Evolutionary conservation across 2,888 invertebrate species (phyloP).

Genomic region (Archaeoteleia sp.): DNA sequence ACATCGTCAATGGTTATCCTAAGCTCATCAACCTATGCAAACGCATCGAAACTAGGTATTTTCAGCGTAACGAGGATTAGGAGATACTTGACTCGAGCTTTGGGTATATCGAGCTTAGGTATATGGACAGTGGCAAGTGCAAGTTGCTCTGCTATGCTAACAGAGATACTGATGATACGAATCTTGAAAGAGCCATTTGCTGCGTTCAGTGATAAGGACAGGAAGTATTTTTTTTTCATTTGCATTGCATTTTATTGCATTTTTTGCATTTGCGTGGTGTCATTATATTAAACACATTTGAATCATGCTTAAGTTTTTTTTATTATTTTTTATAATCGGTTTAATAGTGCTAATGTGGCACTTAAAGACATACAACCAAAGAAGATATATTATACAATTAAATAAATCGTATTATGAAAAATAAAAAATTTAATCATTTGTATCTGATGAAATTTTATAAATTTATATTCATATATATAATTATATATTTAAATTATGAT

Average conservation of each 20-base stretch:
- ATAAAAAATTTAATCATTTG: too few relatives aligned
- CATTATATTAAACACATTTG: too few relatives aligned
- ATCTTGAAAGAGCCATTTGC: conserved; percentile 50
- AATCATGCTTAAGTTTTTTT: too few relatives aligned
- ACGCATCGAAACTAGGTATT: conserved; percentile 89
- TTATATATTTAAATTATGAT: too few relatives aligned
- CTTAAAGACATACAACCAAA: too few relatives aligned
- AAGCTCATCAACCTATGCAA: conserved; percentile 88
- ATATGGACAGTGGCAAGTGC: conserved; percentile 57
- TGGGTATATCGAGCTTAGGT: conserved; percentile 64
- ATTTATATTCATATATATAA: too few relatives aligned
- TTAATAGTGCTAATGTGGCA: too few relatives aligned
- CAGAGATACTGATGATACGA: conserved; percentile 41
- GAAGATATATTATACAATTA: too few relatives aligned
- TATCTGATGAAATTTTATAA: too few relatives aligned
- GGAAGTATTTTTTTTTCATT: not conserved
- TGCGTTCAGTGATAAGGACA: conserved; percentile 57
- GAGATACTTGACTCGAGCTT: conserved; percentile 64
- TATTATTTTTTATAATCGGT: too few relatives aligned
- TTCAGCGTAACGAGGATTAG: conserved; percentile 76
- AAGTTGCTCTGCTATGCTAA: conserved; percentile 67
- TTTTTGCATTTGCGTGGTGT: too few relatives aligned
- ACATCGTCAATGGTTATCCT: conserved; percentile 85
- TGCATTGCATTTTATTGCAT: not conserved
- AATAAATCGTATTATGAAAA: too few relatives aligned